A percentile compares a stretch with the other conserved stretches of the same genome.
These are phyloP conservation scores for Gymnorhina tibicen DNA, from an alignment of 2,113 vertebrate species.

Conservation along the genomic window DNA sequence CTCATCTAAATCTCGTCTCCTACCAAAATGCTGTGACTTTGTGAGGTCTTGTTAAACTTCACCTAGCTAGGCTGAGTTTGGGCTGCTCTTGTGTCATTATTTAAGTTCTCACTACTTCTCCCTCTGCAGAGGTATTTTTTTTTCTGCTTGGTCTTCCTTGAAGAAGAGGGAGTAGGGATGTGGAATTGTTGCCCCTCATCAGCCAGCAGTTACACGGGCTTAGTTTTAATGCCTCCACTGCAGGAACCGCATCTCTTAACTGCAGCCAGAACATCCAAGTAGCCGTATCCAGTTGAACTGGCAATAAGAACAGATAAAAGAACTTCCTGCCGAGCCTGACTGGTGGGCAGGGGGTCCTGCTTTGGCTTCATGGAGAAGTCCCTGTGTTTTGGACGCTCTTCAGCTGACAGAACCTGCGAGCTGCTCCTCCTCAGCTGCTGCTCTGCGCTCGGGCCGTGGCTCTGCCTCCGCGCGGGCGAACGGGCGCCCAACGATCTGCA, in stretches of 20 bases:
- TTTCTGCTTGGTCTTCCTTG: neutral
- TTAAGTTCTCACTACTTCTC: neutral
- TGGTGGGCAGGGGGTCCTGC: neutral
- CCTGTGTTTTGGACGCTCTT: neutral
- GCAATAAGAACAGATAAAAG: neutral
- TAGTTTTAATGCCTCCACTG: neutral
- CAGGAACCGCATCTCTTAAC: neutral
- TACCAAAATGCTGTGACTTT: neutral
- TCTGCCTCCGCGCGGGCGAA: neutral
- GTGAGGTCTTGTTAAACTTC: neutral
- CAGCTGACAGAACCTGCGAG: neutral
- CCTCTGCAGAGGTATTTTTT: neutral
- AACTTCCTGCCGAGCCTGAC: neutral
- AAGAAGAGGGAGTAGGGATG: neutral
- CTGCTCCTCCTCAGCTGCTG: neutral
- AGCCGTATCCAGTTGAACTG: neutral
- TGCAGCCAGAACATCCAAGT: neutral
- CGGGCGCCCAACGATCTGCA: neutral
- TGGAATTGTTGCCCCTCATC: neutral
- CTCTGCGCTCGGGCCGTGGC: rapidly evolving
- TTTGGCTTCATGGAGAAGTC: neutral
- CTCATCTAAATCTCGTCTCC: neutral
- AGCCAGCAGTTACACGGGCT: neutral
- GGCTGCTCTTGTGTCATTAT: neutral
- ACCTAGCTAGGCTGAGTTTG: neutral